Evolutionary conservation across 2,797 vertebrate genomes (phyloP).

Genomic region (Thamnophis elegans): DNA sequence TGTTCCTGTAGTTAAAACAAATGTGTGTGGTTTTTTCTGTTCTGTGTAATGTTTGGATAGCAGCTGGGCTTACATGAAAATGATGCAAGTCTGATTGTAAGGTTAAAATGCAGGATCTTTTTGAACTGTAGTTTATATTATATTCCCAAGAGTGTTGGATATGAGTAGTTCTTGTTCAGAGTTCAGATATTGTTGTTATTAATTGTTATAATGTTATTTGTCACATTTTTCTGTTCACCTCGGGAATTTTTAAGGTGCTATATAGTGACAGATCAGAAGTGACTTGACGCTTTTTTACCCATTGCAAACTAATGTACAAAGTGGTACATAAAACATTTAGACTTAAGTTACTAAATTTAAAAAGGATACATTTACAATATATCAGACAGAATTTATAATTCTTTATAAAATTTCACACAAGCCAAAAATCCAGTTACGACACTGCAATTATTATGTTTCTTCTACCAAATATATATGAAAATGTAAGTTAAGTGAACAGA

Average conservation of each 20-base stretch:
- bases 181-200: slow-evolving; percentile 24
- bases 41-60: slow-evolving; percentile 33
- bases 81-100: slow-evolving; percentile 17
- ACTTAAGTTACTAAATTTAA: not conserved
- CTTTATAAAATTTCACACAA: not conserved
- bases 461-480: not conserved
- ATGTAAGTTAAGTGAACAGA: not conserved
- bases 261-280: not conserved
- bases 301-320: not conserved
- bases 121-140: slow-evolving; percentile 25
- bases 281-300: not conserved
- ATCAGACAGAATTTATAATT: not conserved
- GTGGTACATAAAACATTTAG: not conserved
- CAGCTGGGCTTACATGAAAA: not conserved
- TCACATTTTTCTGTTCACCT: slow-evolving; percentile 16
- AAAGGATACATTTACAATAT: not conserved
- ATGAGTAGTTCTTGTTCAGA: slow-evolving; percentile 27
- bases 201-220: slow-evolving; percentile 19
- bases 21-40: slow-evolving; percentile 30
- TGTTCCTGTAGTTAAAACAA: slow-evolving; percentile 4
- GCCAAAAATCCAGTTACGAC: not conserved
- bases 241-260: slow-evolving; percentile 14
- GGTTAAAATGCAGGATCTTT: slow-evolving; percentile 21
- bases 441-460: not conserved
- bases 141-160: slow-evolving; percentile 9